Evolutionary conservation across 2,888 invertebrate genomes (phyloP), one percentile per base, ranked within the genome.

Genomic region (Thysanoteuthis rhombus): DNA sequence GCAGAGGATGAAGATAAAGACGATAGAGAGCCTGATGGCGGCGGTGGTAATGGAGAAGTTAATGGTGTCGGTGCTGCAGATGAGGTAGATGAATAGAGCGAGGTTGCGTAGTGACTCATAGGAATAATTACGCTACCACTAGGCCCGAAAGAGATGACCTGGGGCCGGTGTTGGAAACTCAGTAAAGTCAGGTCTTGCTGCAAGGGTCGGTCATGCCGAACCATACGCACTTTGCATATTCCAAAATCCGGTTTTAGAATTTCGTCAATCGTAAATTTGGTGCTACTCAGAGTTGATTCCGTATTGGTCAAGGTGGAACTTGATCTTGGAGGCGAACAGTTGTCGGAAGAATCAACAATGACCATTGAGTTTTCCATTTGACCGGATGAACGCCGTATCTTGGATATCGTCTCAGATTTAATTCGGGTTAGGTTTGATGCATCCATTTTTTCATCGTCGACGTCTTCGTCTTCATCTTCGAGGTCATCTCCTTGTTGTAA

Each of bases 201-300:
- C 58, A 25, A 58, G 28, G 58, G 28, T 58, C 58, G 25, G 28
- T 47, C n/a, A 47, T 39, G 93, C 90, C 58, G 58, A 58, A 25
- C 58, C 28, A 3, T 25, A 28, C 58, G 58, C 8, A 58, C 28
- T 36, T 40, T 90, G 38, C 94, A 94, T 90, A 93, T 94, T 90
- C 96, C 96, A 93, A 96, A 96, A 28, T 95, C 95, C 16, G 96
- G 96, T 94, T 96, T 95, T 32, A 96, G 94, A 94, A 96, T 96
- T 93, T 96, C 96, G 38, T 95, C 95, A 89, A 96, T 96, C 40
- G 95, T 96, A 94, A 96, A 96, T 93, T 96, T 96, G 39, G 96
- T 96, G 45, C 42, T 90, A 40, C 28, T 90, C 22, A 40, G 36
- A 40, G 19, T 39, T 3, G 28, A 39, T 10, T 40, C 38, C 1